phyloP scores from a whole-genome alignment of 2,797 vertebrate genomes.

The Bradypodion ventrale region DNA sequence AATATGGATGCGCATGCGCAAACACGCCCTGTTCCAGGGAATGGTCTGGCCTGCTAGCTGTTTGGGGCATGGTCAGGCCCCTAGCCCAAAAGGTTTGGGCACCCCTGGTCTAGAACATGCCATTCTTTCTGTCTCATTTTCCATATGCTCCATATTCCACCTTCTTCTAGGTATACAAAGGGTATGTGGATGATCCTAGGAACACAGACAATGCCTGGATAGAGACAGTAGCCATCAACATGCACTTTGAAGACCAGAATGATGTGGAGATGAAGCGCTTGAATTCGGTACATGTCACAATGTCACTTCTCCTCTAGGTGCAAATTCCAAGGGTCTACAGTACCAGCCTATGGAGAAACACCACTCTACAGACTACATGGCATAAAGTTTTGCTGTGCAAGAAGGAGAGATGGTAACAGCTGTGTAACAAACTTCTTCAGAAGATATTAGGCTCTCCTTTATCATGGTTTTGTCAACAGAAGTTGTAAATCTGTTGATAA shows the following conservation, averaged over 20 bases:
- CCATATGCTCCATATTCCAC: rapidly evolving
- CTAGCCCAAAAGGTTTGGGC: too few relatives aligned
- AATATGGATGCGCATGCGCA: too few relatives aligned
- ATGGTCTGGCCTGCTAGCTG: too few relatives aligned
- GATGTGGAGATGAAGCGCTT: conserved; percentile 74
- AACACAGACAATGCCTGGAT: conserved; percentile 97
- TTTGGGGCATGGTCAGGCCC: too few relatives aligned
- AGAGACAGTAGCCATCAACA: conserved; percentile 81
- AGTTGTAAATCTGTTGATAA: too few relatives aligned
- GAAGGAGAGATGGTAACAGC: background rate
- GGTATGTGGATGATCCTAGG: conserved; percentile 88
- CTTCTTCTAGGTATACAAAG: conserved; percentile 81
- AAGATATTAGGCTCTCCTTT: too few relatives aligned
- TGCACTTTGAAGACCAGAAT: conserved; percentile 81
- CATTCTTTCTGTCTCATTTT: background rate
- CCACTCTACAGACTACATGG: background rate
- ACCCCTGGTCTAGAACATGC: too few relatives aligned
- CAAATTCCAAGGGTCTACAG: background rate
- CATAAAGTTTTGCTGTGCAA: background rate
- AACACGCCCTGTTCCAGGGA: too few relatives aligned
- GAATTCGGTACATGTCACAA: conserved; percentile 70
- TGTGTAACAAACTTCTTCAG: too few relatives aligned
- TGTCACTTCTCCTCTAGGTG: background rate
- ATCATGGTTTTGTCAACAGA: too few relatives aligned
- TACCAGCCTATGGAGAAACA: background rate